Evolutionary conservation across 2,797 vertebrate species (phyloP), one percentile per base, ranked within the genome.

Genomic region (Alosa sapidissima): DNA sequence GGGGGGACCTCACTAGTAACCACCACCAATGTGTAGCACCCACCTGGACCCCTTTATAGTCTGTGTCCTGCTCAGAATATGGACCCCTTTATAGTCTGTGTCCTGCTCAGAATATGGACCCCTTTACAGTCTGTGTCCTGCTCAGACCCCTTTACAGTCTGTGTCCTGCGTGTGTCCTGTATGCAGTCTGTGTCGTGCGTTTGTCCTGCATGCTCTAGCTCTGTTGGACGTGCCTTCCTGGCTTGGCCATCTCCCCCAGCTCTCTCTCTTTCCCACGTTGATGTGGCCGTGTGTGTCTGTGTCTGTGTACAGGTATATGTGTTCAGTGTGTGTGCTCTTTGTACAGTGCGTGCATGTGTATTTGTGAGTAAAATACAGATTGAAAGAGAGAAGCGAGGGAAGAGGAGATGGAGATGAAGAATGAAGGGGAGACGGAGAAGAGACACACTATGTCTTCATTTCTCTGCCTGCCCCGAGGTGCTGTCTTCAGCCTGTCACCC

Each of bases 401-500:
- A 65, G n/a, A 5, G 28, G 51, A 41, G 54, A 16, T 36, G 68
- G 81, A 2, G 41, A n/a, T 36, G 78, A 49, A n/a, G 24, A 2
- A 55, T 48, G 16, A 2, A 68, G 19, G n/a, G 1, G 65, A 10
- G 47, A 21, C n/a, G 78, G 5, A 41, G 65, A 33, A 72, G 65
- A 72, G 65, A 47, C 13, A 1, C 10, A 11, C 49, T 84, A 16
- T 45, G 54, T 86, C 54, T 81, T 84, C 24, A 62, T 84, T 84
- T 85, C 83, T 82, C 81, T 48, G 13, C 28, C 72, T 52, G 51
- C 24, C 55, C 55, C 11, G 81, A 83, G 54, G 62, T 49, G 55
- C 84, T 85, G 84, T 89, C 88, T 88, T 86, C 83, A 47, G 88
- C 83, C 88, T 88, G 62, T 87, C 84, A n/a, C 33, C 72, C 14